phyloP scores from a whole-genome alignment of 2,113 vertebrate genomes.

The Mugil cephalus region DNA sequence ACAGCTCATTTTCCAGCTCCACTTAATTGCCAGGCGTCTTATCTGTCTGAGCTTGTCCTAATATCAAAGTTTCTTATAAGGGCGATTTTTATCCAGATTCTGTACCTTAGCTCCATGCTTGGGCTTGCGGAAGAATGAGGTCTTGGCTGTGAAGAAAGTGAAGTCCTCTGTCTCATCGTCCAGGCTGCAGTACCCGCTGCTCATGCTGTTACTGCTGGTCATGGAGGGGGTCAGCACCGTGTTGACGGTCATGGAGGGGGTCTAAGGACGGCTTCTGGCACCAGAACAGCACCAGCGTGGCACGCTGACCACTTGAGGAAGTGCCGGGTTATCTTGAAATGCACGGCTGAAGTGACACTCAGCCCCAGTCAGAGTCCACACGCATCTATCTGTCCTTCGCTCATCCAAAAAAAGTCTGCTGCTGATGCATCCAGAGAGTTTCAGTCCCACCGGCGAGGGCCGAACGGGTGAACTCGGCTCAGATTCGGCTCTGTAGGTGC shows the following conservation, averaged over 20 bases:
- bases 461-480: slow-evolving; percentile 67
- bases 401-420: slow-evolving; percentile 48
- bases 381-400: slow-evolving; percentile 13
- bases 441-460: slow-evolving; percentile 44
- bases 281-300: slow-evolving; percentile 7
- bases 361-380: slow-evolving; percentile 44
- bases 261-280: slow-evolving; percentile 17
- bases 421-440: slow-evolving; percentile 57
- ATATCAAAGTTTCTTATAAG: background rate
- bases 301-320: slow-evolving; percentile 47
- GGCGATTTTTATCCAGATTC: background rate
- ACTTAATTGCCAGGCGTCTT: background rate
- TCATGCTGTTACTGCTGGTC: slow-evolving; percentile 93
- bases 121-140: slow-evolving; percentile 90
- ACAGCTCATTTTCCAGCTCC: slow-evolving; percentile 5
- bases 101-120: slow-evolving; percentile 88
- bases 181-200: slow-evolving; percentile 97
- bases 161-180: slow-evolving; percentile 95
- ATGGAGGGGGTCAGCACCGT: slow-evolving; percentile 76
- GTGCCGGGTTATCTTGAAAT: slow-evolving; percentile 7
- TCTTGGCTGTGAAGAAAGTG: slow-evolving; percentile 96
- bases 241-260: slow-evolving; percentile 77
- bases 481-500: slow-evolving; percentile 49
- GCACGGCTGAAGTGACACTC: slow-evolving; percentile 28
- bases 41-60: background rate